Base-by-base conservation (phyloP, 2,113 vertebrate species). In the Halichoeres trimaculatus region DNA sequence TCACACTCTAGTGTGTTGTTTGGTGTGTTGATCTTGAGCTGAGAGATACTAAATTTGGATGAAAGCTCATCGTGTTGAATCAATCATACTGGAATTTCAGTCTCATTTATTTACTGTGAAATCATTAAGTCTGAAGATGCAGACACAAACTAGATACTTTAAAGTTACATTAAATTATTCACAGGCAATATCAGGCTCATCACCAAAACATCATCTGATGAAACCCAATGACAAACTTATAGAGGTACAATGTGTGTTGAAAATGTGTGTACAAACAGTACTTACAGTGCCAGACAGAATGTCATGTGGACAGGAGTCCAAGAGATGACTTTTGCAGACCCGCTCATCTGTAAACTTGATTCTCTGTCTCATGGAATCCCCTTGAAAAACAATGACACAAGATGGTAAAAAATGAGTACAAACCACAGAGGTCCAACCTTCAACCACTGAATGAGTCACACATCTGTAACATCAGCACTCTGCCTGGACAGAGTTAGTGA, bases 301-400 rank as follows among this genome's bases (percentile, higher is more conserved):
- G 86, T 99, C 98, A 40, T 99, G 97, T 72, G 98, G 98, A 86
- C 98, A 99, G 78, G 97, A 99, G 91, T 98, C 97, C 90, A 99
- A 94, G 66, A 99, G 96, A 72, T 99, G 98, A 90, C 98, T 99
- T 95, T 99, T 99, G 92, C 98, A 99, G 54, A 99, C 98, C 90
- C 96, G 93, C 73, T 99, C 98, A 87, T 99, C 98, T 60, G 95
- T 94, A 90, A 99, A 99, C 90, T 99, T 99, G 90, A 99, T 98
- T 89, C 98, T 94, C 75, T 99, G 98, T 38, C 98, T 94, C 92
- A 98, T 99, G 8, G 95, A 92, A 83, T 99, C 98, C 55, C 98
- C 98, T 99, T 54, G 91, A 93, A 85, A 92, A 93, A 78, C 88
- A 74, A 45, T 64, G 45, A 0, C 26, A 76, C 5, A 60, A 45